Evolutionary conservation across 2,888 invertebrate genomes (phyloP), one percentile per base, ranked within the genome.

Genomic region (Melipona beecheii): DNA sequence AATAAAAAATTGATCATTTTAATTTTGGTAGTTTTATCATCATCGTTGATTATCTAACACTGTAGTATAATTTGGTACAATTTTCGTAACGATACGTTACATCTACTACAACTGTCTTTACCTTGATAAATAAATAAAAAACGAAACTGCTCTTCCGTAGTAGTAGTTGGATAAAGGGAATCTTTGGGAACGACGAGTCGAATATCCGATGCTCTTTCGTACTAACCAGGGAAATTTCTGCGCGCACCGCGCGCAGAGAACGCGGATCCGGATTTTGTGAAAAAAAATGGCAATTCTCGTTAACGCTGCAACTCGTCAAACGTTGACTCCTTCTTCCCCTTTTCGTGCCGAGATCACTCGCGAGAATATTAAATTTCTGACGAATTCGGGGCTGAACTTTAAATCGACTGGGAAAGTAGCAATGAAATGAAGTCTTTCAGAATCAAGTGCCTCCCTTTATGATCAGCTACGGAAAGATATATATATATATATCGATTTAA

Each of bases 261-360:
- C 64, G 65, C 58, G 75, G 70, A 79, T 79, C 49, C 73, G 27
- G 36, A 69, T 75, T 69, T 75, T 52, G 65, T 24, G 11, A 36
- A 36, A 43, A 43, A 43, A 43, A 79, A 31, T 52, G 50, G 50
- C 65, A 81, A 77, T 77, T 77, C 77, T 72, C 77, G 72, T 77
- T 72, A 72, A 71, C 24, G 58, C 65, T 65, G 36, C 31, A 80
- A 36, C 65, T 58, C 19, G 58, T 24, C 50, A n/a, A 15, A 66
- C 19, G 13, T 27, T 31, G 36, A 66, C 58, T 43, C 21, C 62
- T 31, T 31, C 11, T 19, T 31, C 54, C 43, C 36, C 21, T 15
- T 21, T 13, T 27, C 21, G 54, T 0, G 43, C 6, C 17, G 27
- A 52, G 60, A 62, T 75, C 68, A 62, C 69, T 71, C 52, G 21